Evolutionary conservation across 2,888 invertebrate genomes (phyloP).

Genomic region (Euspilapteryx auroguttella): DNA sequence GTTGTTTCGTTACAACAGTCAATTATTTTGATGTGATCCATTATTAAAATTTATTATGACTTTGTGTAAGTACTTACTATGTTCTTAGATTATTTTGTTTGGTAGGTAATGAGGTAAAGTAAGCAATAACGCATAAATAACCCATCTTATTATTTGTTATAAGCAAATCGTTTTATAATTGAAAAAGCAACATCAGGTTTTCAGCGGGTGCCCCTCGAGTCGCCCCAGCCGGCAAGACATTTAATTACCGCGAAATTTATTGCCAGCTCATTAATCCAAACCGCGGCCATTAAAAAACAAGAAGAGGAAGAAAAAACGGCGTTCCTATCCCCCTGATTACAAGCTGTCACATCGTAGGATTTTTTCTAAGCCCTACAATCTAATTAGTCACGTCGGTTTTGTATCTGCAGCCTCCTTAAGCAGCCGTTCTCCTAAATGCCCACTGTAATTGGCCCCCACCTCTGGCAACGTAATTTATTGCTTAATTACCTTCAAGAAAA

Average conservation of each 20-base stretch:
- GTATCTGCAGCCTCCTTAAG: slow-evolving; percentile 11
- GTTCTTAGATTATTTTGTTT: too few relatives aligned
- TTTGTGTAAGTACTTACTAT: too few relatives aligned
- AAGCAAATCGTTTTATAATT: too few relatives aligned
- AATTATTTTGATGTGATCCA: too few relatives aligned
- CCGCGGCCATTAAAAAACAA: slow-evolving; percentile 24
- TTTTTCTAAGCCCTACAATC: slow-evolving; percentile 52
- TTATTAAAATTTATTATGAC: too few relatives aligned
- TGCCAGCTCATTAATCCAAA: slow-evolving; percentile 39
- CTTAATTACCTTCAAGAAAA: slow-evolving; percentile 62
- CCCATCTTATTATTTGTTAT: too few relatives aligned
- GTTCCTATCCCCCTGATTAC: slow-evolving; percentile 57
- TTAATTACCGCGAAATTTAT: slow-evolving; percentile 56
- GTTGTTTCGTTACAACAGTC: too few relatives aligned
- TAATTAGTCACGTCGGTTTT: slow-evolving; percentile 49
- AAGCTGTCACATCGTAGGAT: slow-evolving; percentile 57
- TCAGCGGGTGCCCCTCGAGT: too few relatives aligned
- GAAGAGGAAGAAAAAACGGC: slow-evolving; percentile 23
- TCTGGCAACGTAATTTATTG: slow-evolving; percentile 59
- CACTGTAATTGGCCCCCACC: slow-evolving; percentile 52
- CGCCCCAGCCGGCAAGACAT: slow-evolving; percentile 24
- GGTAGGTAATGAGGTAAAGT: too few relatives aligned
- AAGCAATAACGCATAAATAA: too few relatives aligned
- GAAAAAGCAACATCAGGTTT: too few relatives aligned
- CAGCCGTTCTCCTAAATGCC: slow-evolving; percentile 53